Conservation (phyloP, 2,888 invertebrate genomes). For the Carterocephalus palaemon region DNA sequence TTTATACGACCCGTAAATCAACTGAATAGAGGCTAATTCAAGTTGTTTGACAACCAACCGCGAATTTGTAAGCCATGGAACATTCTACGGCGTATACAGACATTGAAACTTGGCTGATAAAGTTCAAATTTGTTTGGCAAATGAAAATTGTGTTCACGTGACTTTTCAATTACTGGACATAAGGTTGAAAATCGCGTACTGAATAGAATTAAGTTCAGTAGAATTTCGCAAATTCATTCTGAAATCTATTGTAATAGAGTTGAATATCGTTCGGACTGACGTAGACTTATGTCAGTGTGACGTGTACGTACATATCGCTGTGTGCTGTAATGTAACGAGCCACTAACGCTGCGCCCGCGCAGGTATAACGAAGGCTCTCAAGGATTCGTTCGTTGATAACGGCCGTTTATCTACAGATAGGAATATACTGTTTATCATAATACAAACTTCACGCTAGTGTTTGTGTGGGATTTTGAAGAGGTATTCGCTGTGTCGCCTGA, state of each 20-base stretch:
- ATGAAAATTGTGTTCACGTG: background rate
- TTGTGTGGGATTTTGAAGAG: too few species aligned
- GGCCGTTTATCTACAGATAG: constrained; percentile 7
- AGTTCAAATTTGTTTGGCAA: background rate
- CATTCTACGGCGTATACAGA: too few species aligned
- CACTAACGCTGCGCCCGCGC: background rate
- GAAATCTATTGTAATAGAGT: background rate
- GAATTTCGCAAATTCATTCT: background rate
- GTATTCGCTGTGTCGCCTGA: too few species aligned
- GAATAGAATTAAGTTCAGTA: background rate
- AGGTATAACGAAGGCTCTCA: constrained; percentile 6
- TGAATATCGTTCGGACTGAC: background rate
- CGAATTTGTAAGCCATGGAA: too few species aligned
- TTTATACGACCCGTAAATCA: too few species aligned
- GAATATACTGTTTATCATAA: too few species aligned
- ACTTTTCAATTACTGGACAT: background rate
- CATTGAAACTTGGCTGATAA: background rate
- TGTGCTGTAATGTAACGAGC: background rate
- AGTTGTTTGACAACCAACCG: too few species aligned
- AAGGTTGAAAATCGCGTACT: background rate
- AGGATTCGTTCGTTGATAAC: constrained; percentile 11
- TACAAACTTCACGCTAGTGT: too few species aligned
- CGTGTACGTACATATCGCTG: background rate
- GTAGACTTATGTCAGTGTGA: background rate
- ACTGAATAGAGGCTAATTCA: too few species aligned